A percentile compares a stretch with the other conserved stretches of the same genome.
Conservation (phyloP, 2,113 vertebrate genomes). For the Neodon shergylaensis region DNA sequence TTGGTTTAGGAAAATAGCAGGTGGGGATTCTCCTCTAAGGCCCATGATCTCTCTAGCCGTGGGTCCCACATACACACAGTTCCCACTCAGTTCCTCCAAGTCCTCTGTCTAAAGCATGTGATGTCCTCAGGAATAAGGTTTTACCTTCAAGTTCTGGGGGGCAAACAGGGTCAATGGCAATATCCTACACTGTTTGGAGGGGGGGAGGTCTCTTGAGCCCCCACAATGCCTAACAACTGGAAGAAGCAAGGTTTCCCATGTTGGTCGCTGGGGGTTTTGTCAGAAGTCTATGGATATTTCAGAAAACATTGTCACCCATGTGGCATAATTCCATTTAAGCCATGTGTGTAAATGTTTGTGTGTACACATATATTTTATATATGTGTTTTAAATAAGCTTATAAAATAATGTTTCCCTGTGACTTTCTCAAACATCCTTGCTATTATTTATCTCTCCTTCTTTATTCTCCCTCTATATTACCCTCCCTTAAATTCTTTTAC, state of each 20-base stretch:
- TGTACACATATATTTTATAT: not conserved
- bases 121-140: not conserved
- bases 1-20: not conserved
- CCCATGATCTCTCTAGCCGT: not conserved
- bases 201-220: not conserved
- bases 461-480: not conserved
- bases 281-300: not conserved
- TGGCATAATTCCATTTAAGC: not conserved
- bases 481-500: not conserved
- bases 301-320: not conserved
- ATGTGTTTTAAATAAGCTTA: not conserved
- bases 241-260: not conserved
- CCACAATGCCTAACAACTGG: not conserved
- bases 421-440: not conserved
- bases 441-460: not conserved
- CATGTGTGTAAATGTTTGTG: not conserved
- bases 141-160: not conserved
- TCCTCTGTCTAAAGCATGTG: not conserved
- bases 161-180: not conserved
- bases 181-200: not conserved
- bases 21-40: not conserved
- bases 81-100: not conserved
- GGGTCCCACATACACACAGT: not conserved
- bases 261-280: not conserved
- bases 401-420: not conserved